phyloP scores from a whole-genome alignment of 2,113 vertebrate genomes.

The Globicephala melas region DNA sequence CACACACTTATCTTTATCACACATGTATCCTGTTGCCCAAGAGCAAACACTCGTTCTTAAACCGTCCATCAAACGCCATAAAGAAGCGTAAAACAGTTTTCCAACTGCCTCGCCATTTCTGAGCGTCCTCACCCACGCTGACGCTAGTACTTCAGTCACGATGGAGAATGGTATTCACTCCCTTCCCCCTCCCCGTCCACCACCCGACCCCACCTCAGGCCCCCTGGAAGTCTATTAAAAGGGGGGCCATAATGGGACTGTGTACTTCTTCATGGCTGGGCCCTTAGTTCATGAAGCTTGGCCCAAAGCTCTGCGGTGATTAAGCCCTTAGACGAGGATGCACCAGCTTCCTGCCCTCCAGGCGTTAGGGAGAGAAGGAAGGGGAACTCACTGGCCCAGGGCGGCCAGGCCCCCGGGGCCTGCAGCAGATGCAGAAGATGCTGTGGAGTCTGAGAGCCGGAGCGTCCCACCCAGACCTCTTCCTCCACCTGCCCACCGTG shows the following conservation, averaged over 20 bases:
- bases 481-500: too few species aligned
- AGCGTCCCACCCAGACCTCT: accelerated
- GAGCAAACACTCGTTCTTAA: background rate
- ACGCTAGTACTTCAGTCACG: accelerated
- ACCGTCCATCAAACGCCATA: background rate
- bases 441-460: background rate
- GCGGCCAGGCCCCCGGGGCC: accelerated
- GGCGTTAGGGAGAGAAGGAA: too few species aligned
- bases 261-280: background rate
- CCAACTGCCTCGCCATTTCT: background rate
- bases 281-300: too few species aligned
- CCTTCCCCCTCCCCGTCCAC: background rate
- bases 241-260: too few species aligned
- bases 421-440: accelerated
- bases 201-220: accelerated
- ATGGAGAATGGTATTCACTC: background rate
- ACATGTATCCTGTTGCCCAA: background rate
- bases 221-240: background rate
- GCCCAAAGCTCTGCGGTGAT: background rate
- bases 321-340: background rate
- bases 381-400: too few species aligned
- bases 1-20: background rate
- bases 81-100: background rate
- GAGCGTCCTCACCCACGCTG: background rate
- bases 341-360: too few species aligned